Evolutionary conservation across 2,113 vertebrate species (phyloP).

Genomic region (Menidia beryllina): DNA sequence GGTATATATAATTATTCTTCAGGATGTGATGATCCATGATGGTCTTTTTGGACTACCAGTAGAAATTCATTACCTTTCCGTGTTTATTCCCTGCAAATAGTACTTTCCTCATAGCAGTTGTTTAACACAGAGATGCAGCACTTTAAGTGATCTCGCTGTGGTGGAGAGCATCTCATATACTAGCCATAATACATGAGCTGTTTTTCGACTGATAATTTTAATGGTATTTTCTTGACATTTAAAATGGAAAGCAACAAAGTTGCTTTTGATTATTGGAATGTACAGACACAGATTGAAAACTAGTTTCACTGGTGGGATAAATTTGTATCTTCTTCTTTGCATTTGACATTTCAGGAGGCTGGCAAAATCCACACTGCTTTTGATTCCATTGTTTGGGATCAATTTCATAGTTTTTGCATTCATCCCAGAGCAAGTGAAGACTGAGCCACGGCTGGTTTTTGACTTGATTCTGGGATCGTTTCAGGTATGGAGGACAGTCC

Average conservation of each 20-base stretch:
- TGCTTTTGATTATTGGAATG: conserved; percentile 48
- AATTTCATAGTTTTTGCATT: conserved; percentile 96
- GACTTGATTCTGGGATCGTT: conserved; percentile 94
- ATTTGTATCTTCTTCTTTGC: conserved; percentile 29
- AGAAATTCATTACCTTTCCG: neutral
- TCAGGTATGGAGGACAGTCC: conserved; percentile 83
- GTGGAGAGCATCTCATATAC: conserved; percentile 52
- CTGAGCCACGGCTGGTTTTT: conserved; percentile 88
- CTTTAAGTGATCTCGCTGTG: conserved; percentile 39
- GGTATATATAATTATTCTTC: neutral
- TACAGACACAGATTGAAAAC: conserved; percentile 35
- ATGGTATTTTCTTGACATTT: conserved; percentile 44
- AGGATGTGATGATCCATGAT: conserved; percentile 5
- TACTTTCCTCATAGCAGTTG: conserved; percentile 4
- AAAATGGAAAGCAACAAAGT: conserved; percentile 41
- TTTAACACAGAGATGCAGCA: conserved; percentile 25
- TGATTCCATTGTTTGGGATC: conserved; percentile 96
- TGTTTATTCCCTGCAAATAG: conserved; percentile 1
- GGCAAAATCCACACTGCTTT: conserved; percentile 95
- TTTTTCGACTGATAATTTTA: conserved; percentile 53
- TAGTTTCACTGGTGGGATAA: conserved; percentile 23
- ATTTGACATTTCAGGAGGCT: conserved; percentile 86
- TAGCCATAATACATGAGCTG: conserved; percentile 44
- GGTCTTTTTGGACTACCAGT: conserved; percentile 7
- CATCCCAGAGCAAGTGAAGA: conserved; percentile 91